A percentile compares a stretch with the other conserved stretches of the same genome.
These are phyloP conservation scores for Odontesthes bonariensis DNA, from an alignment of 2,113 vertebrate genomes.

Conservation along the genomic window DNA sequence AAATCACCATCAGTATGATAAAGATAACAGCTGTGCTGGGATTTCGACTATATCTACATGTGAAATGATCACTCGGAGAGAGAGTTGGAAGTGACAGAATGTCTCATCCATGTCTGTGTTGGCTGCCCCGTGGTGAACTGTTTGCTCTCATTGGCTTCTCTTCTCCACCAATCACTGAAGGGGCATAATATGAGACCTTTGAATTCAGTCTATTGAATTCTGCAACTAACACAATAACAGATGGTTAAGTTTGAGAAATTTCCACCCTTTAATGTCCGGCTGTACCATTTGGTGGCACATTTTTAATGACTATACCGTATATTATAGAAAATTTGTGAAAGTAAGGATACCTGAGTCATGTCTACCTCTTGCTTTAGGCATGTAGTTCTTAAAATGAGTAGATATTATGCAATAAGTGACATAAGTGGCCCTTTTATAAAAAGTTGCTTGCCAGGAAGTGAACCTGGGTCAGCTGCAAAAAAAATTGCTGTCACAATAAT, in stretches of 20 bases:
- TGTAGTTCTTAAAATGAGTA: too few species aligned
- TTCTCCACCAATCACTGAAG: neutral
- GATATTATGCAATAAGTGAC: too few species aligned
- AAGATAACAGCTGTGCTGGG: conserved; percentile 5
- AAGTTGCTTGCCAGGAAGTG: too few species aligned
- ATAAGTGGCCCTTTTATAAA: too few species aligned
- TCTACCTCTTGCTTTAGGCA: too few species aligned
- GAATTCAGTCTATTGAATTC: neutral
- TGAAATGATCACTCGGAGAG: neutral
- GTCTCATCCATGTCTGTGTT: neutral
- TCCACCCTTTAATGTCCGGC: too few species aligned
- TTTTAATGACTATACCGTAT: too few species aligned
- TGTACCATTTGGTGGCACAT: too few species aligned
- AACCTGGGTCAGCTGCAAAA: too few species aligned
- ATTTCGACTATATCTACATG: neutral
- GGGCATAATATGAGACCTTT: neutral
- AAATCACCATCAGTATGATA: conserved; percentile 12
- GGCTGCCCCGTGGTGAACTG: neutral
- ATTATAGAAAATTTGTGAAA: too few species aligned
- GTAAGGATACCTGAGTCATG: too few species aligned
- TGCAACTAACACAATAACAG: neutral
- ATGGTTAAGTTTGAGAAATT: neutral
- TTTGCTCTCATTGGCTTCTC: neutral
- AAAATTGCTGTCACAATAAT: too few species aligned
- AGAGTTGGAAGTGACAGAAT: neutral